Conservation (phyloP, 2,888 invertebrate genomes). For the Carpatolechia fugitivella region DNA sequence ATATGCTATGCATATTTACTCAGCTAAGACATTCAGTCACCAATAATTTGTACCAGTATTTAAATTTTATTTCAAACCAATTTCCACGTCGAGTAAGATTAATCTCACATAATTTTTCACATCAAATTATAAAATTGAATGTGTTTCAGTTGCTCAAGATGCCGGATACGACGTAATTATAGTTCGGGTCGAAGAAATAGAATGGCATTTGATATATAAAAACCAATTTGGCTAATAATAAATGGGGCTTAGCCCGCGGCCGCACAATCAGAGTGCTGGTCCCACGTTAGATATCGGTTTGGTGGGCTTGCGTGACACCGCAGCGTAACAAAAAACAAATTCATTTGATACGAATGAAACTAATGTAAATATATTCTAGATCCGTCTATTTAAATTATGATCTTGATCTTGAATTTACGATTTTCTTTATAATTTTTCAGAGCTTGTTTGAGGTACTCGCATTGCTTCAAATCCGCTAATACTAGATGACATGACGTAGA, state of each 20-base stretch:
- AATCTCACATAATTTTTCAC: constrained; percentile 5
- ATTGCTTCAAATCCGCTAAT: too few relatives aligned
- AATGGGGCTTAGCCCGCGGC: constrained; percentile 37
- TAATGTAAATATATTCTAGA: too few relatives aligned
- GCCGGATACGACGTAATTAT: constrained; percentile 48
- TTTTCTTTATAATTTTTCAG: too few relatives aligned
- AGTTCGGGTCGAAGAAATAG: constrained; percentile 40
- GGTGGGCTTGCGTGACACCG: constrained; percentile 31
- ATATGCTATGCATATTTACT: constrained; percentile 1
- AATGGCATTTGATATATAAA: constrained; percentile 48
- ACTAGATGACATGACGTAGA: too few relatives aligned
- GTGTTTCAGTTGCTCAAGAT: constrained; percentile 14
- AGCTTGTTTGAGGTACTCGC: too few relatives aligned
- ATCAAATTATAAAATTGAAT: constrained; percentile 6
- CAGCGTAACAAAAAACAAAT: constrained; percentile 22
- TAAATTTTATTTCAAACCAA: not conserved
- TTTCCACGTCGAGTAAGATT: constrained; percentile 3
- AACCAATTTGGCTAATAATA: constrained; percentile 48
- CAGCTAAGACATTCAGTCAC: not conserved
- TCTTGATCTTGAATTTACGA: too few relatives aligned
- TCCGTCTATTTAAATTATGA: too few relatives aligned
- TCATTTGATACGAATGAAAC: not conserved
- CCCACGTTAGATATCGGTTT: constrained; percentile 29
- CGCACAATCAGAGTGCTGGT: constrained; percentile 25
- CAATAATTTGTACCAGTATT: not conserved